Evolutionary conservation across 1,140 invertebrate genomes (phyloP).

Genomic region (Leptopilina boulardi): DNA sequence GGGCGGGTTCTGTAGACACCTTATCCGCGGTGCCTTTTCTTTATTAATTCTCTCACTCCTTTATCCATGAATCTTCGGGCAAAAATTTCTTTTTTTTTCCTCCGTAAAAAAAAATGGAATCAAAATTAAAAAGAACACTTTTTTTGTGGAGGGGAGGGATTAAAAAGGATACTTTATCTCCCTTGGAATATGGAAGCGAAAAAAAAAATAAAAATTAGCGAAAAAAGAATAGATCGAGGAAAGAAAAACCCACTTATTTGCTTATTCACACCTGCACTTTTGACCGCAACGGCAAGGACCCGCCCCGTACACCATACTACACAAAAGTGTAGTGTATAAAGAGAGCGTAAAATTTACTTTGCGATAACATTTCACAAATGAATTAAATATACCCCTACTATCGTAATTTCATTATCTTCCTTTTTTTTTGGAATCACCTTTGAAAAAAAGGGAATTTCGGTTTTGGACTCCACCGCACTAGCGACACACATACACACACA

Average conservation of each 20-base stretch:
- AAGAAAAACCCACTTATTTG: slow-evolving; percentile 16
- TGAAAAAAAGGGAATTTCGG: too few relatives aligned
- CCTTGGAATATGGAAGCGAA: neutral
- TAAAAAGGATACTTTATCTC: neutral
- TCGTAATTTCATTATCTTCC: slow-evolving; percentile 42
- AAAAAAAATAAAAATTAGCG: slow-evolving; percentile 8
- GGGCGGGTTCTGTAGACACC: slow-evolving; percentile 55
- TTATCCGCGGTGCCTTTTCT: slow-evolving; percentile 36
- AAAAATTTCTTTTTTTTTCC: neutral
- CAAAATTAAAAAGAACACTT: too few relatives aligned
- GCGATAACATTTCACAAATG: slow-evolving; percentile 65
- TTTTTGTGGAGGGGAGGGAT: too few relatives aligned
- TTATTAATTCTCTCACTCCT: too few relatives aligned
- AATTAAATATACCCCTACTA: too few relatives aligned
- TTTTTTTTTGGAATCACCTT: neutral
- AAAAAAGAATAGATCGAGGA: neutral
- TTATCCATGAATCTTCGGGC: slow-evolving; percentile 8
- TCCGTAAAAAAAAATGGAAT: too few relatives aligned
- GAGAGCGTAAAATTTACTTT: slow-evolving; percentile 71
- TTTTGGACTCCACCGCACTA: neutral
- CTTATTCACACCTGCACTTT: slow-evolving; percentile 38
- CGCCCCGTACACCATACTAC: slow-evolving; percentile 68
- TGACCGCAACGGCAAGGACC: slow-evolving; percentile 66
- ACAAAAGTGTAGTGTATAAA: slow-evolving; percentile 72
- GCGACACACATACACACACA: slow-evolving; percentile 20